phyloP scores from a whole-genome alignment of 2,797 vertebrate species.

The Channa striata region DNA sequence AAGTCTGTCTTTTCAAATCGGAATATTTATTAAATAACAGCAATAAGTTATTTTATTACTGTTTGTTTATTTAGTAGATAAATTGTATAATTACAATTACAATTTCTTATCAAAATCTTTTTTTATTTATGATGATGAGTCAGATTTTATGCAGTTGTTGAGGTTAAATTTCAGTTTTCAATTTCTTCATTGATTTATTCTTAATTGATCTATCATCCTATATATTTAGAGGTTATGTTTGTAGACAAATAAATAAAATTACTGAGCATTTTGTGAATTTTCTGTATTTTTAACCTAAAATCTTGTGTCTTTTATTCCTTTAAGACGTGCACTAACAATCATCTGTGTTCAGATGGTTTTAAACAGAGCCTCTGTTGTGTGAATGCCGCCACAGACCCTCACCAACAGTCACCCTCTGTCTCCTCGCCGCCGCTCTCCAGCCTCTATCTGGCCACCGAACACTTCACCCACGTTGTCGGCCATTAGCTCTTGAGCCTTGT shows the following conservation, averaged over 20 bases:
- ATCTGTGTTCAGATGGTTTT: constrained; percentile 8
- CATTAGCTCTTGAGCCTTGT: background rate
- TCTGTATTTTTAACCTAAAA: background rate
- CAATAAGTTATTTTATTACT: background rate
- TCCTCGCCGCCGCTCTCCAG: constrained; percentile 25
- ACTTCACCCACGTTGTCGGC: background rate
- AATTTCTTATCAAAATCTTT: background rate
- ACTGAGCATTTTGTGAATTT: background rate
- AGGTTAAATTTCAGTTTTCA: background rate
- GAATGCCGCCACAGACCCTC: background rate
- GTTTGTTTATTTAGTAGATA: background rate
- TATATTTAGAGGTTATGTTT: background rate
- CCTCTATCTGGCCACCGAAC: constrained; percentile 15
- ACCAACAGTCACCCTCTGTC: constrained; percentile 50
- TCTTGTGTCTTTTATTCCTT: background rate
- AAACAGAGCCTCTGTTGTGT: constrained; percentile 53
- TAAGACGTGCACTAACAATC: background rate
- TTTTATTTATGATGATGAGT: background rate
- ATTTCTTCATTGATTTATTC: background rate
- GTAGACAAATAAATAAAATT: background rate
- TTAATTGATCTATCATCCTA: background rate
- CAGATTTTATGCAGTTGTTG: background rate
- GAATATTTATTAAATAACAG: background rate
- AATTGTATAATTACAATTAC: background rate
- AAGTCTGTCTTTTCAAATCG: background rate